Base-by-base conservation (phyloP, 1,140 invertebrate species). In the Neotoxoptera formosana region DNA sequence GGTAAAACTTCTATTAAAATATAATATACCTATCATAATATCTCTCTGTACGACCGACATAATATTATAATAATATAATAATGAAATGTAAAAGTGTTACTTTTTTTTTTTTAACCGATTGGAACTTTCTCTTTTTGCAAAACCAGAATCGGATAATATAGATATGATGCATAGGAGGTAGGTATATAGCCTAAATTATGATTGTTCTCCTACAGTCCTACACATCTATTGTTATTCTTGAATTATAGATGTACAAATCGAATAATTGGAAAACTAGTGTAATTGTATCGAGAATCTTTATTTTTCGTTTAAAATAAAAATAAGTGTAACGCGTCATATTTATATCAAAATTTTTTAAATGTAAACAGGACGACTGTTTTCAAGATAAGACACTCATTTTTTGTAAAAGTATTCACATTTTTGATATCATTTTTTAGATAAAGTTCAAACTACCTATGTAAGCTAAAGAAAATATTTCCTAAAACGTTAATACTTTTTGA, bases 1-100 rank as follows among this genome's bases (percentile, higher is more conserved):
- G 96, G 97, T 97, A 95, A 95, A 53, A 53, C 9, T 89, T 23
- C 0, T 23, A 21, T 89, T 53, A 89, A 51, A 17, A 53, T 89
- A 89, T 34, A 23, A 45, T 86, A 41, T 8, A n/a, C n/a, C n/a
- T n/a, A n/a, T n/a, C n/a, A n/a, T n/a, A n/a, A n/a, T n/a, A 47
- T 47, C n/a, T 17, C 30, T 11, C n/a, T 34, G 7, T 53, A n/a
- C 4, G 8, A 76, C 60, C 60, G n/a, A 76, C 30, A 7, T 20
- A 76, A 76, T 76, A 76, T 76, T 76, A 76, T 76, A 17, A 76
- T n/a, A 17, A 17, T 76, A 76, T 76, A 17, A 76, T n/a, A 17
- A 17, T n/a, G 30, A 76, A 76, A 76, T 34, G 17, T 76, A 7
- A n/a, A 76, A 76, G 60, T n/a, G 30, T 76, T 76, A 76, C 60